Conservation (phyloP, 2,797 vertebrate genomes). For the Heterohyrax brucei region DNA sequence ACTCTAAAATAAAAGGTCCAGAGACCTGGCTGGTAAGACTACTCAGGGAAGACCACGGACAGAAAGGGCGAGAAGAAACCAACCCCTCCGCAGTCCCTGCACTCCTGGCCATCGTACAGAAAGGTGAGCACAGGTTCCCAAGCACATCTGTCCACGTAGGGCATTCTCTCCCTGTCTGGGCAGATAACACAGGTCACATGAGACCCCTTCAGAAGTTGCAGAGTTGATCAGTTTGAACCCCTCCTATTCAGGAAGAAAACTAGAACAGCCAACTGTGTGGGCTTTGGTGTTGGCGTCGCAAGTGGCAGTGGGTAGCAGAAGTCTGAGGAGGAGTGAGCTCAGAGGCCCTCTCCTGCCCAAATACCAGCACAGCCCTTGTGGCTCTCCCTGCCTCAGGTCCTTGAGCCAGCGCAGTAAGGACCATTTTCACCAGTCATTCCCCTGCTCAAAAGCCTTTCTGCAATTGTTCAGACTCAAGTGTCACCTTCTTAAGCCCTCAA, state of each 20-base stretch:
- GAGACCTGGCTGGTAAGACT: background rate
- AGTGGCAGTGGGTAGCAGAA: fast-evolving
- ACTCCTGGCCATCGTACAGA: background rate
- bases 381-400: background rate
- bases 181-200: background rate
- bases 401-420: background rate
- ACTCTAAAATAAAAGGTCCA: slow-evolving; percentile 65
- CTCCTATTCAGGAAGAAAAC: background rate
- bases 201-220: slow-evolving; percentile 43
- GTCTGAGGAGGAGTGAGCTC: background rate
- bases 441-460: background rate
- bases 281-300: background rate
- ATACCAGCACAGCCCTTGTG: background rate
- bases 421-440: background rate
- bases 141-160: fast-evolving
- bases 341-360: background rate
- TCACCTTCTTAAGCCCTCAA: background rate
- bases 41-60: background rate
- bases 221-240: background rate
- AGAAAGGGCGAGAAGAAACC: background rate
- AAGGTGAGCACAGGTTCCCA: background rate
- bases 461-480: background rate
- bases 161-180: background rate
- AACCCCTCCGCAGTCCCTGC: background rate
- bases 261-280: background rate